These are phyloP conservation scores for Pissodes strobi DNA, from an alignment of 1,140 invertebrate genomes.

Conservation along the genomic window DNA sequence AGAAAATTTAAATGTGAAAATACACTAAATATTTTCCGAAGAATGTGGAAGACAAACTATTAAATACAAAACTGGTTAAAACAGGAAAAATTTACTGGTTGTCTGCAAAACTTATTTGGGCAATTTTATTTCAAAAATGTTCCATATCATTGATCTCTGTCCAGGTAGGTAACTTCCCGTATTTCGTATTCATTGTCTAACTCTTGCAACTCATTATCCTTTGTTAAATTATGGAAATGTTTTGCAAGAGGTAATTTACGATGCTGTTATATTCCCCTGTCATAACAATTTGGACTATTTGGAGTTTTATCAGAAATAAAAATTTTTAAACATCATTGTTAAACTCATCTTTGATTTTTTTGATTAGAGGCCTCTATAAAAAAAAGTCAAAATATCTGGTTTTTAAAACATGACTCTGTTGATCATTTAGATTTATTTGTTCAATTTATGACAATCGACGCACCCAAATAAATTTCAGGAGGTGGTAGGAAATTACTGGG, in stretches of 20 bases:
- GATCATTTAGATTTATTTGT: too few relatives aligned
- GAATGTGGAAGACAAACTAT: conserved; percentile 31
- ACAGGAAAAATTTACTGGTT: conserved; percentile 9
- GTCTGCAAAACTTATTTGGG: conserved; percentile 10
- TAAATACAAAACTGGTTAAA: conserved; percentile 27
- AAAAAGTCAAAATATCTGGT: not conserved
- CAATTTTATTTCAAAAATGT: conserved; percentile 18
- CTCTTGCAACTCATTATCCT: not conserved
- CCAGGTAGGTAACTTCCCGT: not conserved
- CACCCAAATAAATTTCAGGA: not conserved
- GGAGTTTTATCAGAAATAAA: not conserved
- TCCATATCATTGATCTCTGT: not conserved
- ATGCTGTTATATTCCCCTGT: not conserved
- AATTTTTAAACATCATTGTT: not conserved
- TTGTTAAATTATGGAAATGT: not conserved
- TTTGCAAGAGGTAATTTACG: not conserved
- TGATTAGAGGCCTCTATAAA: not conserved
- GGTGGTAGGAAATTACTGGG: not conserved
- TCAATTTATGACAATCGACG: not conserved
- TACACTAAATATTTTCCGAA: conserved; percentile 31
- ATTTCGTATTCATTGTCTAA: not conserved
- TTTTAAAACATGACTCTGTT: too few relatives aligned
- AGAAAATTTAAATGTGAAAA: conserved; percentile 28
- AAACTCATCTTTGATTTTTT: not conserved
- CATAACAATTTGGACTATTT: not conserved